Evolutionary conservation across 2,797 vertebrate genomes (phyloP), one percentile per base, ranked within the genome.

Genomic region (Sebastes nivosus): DNA sequence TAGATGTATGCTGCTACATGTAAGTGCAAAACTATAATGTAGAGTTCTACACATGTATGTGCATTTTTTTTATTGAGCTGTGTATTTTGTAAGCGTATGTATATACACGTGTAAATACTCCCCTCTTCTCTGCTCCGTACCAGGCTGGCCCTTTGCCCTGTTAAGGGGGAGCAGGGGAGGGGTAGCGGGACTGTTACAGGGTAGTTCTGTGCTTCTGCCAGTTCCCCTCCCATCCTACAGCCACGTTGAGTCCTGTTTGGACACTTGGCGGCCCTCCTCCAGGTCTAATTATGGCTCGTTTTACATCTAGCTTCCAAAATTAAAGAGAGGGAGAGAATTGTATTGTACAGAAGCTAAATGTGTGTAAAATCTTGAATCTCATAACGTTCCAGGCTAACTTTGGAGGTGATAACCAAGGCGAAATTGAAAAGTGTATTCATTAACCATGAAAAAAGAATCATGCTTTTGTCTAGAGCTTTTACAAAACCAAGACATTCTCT

Each of bases 1-100:
- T 84, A 93, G 89, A 93, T 93, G 58, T 89, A 91, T 83, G 81
- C 75, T 52, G 34, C 72, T 81, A 65, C n/a, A 52, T 9, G 66
- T 29, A 13, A 38, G 61, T 77, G 16, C 54, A n/a, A 70, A 77
- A 65, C 18, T 75, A 4, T 14, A 52, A 42, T 46, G 18, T 63
- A 36, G 14, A 59, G 14, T 22, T 59, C 3, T 67, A 13, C 46
- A 58, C 54, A 30, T 52, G 38, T 65, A 3, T 4, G 36, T 34
- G 11, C n/a, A 61, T 79, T 64, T 79, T 60, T 74, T 36, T 58
- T 36, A 34, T 30, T 52, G n/a, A 13, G 8, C 25, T 6, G 9
- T 69, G 14, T 57, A 10, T 67, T 72, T 42, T 16, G 57, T 79
- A 57, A 75, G 20, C 20, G 11, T 74, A 66, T 79, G 20, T 42